These are phyloP conservation scores for Phengaris alcon DNA, from an alignment of 2,888 invertebrate genomes.

Conservation along the genomic window DNA sequence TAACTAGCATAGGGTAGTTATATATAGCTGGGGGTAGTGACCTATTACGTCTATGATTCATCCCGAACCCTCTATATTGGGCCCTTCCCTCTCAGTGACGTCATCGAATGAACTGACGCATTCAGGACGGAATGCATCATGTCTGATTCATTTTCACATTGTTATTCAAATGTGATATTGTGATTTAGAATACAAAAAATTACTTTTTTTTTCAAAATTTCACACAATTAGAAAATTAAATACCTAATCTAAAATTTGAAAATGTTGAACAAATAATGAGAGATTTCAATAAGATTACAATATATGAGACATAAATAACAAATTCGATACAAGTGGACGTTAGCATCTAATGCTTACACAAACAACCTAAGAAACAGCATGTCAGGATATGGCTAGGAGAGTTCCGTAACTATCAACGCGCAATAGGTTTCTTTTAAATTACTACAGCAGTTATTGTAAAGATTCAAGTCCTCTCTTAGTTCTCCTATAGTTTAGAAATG, in stretches of 20 bases:
- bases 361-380: not conserved
- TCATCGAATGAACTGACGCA: slow-evolving; percentile 63
- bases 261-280: not conserved
- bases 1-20: slow-evolving; percentile 48
- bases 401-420: too few species aligned
- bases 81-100: slow-evolving; percentile 70
- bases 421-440: too few species aligned
- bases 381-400: too few species aligned
- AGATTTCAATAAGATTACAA: not conserved
- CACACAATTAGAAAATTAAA: not conserved
- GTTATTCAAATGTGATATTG: slow-evolving; percentile 49
- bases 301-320: not conserved
- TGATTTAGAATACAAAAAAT: slow-evolving; percentile 20
- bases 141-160: slow-evolving; percentile 61
- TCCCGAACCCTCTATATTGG: slow-evolving; percentile 66
- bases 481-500: too few species aligned
- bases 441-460: too few species aligned
- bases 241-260: not conserved
- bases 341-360: not conserved
- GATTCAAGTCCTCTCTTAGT: too few species aligned
- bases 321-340: slow-evolving; percentile 7
- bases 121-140: slow-evolving; percentile 59
- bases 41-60: slow-evolving; percentile 74
- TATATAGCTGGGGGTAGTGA: slow-evolving; percentile 68
- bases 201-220: not conserved